Conservation (phyloP, 1,140 invertebrate species). For the Euura lappo region DNA sequence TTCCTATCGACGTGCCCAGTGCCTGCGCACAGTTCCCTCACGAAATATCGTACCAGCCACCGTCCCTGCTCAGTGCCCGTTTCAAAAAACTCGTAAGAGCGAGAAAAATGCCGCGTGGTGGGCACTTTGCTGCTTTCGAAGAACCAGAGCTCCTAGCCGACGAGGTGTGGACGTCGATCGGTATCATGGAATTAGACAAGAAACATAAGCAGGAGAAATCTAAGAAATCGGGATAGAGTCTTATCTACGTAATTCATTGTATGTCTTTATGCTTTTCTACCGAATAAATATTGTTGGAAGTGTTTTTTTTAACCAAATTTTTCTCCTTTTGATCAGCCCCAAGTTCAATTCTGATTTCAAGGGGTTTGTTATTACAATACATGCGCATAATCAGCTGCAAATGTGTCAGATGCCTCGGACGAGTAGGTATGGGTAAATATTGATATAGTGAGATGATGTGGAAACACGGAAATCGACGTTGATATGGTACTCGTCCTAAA, state of each 20-base stretch:
- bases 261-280: not conserved
- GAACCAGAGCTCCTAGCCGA: conserved; percentile 59
- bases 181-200: conserved; percentile 26
- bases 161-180: conserved; percentile 44
- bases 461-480: too few relatives aligned
- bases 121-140: conserved; percentile 72
- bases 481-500: too few relatives aligned
- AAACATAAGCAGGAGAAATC: conserved; percentile 15
- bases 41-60: conserved; percentile 53
- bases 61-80: conserved; percentile 50
- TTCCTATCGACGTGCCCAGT: conserved; percentile 58
- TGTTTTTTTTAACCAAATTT: not conserved
- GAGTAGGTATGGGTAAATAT: too few relatives aligned
- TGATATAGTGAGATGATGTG: too few relatives aligned
- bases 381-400: too few relatives aligned
- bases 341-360: too few relatives aligned
- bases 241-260: not conserved
- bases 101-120: conserved; percentile 60
- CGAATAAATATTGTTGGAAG: not conserved
- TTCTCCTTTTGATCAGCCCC: too few relatives aligned
- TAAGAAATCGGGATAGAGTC: conserved; percentile 6
- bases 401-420: too few relatives aligned
- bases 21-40: conserved; percentile 62
- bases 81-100: conserved; percentile 58
- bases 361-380: too few relatives aligned